These are phyloP conservation scores for Adelphocoris suturalis DNA, from an alignment of 2,888 invertebrate genomes.

Conservation along the genomic window DNA sequence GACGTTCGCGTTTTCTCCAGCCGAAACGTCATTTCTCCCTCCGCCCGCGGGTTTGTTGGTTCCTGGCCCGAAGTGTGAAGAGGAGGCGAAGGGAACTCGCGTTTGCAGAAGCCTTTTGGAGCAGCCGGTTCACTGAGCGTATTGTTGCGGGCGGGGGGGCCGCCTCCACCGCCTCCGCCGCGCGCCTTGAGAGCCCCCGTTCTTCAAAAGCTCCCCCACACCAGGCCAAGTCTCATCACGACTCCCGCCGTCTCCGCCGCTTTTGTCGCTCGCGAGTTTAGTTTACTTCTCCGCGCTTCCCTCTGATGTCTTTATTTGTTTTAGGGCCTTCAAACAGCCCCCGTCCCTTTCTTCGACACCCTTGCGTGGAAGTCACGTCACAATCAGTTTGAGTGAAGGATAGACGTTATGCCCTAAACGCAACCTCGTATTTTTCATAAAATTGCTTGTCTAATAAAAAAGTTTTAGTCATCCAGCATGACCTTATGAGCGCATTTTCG, in stretches of 20 bases:
- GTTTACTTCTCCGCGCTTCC: neutral
- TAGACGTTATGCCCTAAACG: no score
- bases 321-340: neutral
- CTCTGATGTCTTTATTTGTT: neutral
- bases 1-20: neutral
- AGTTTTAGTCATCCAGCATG: no score
- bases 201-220: neutral
- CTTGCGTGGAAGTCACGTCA: no score
- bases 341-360: neutral
- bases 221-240: neutral
- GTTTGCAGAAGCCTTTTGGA: conserved; percentile 32
- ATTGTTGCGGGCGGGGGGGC: neutral
- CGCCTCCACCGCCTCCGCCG: neutral
- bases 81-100: neutral
- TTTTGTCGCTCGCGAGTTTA: neutral
- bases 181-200: neutral
- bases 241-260: neutral
- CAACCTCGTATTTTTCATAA: no score
- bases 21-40: neutral
- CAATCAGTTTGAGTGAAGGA: no score
- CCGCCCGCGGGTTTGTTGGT: neutral
- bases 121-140: conserved; percentile 39
- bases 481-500: no score
- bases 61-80: conserved; percentile 31
- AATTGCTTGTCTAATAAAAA: no score